phyloP scores from a whole-genome alignment of 2,888 invertebrate species.

The Microchrysa polita region DNA sequence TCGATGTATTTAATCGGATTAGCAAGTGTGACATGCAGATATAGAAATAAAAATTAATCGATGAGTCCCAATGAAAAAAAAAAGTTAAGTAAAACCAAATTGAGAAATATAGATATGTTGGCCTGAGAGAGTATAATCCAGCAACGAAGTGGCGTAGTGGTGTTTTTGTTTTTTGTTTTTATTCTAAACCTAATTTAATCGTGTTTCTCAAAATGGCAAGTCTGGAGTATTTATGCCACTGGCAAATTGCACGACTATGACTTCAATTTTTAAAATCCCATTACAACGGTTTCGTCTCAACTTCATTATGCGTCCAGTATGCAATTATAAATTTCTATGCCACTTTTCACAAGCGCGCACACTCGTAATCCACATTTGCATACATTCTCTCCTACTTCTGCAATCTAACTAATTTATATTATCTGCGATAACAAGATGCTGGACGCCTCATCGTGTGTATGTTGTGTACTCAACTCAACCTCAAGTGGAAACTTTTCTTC shows the following conservation, averaged over 20 bases:
- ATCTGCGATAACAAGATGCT: slow-evolving; percentile 17
- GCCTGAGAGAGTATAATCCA: too few relatives aligned
- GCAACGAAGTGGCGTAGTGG: too few relatives aligned
- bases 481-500: not conserved
- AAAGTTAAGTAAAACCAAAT: too few relatives aligned
- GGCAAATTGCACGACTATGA: too few relatives aligned
- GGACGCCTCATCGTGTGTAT: slow-evolving; percentile 3
- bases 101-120: too few relatives aligned
- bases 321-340: not conserved
- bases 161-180: too few relatives aligned
- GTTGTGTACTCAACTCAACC: too few relatives aligned
- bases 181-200: too few relatives aligned
- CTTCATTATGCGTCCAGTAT: not conserved
- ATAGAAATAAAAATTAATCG: slow-evolving; percentile 41
- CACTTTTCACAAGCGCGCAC: not conserved
- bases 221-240: too few relatives aligned
- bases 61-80: too few relatives aligned
- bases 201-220: too few relatives aligned
- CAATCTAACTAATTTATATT: not conserved
- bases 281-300: not conserved
- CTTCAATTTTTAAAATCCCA: too few relatives aligned
- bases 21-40: slow-evolving; percentile 20
- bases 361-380: not conserved
- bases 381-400: slow-evolving; percentile 3
- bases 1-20: slow-evolving; percentile 40